phyloP scores from a whole-genome alignment of 2,797 vertebrate genomes.

The Sternarchorhynchus goeldii region DNA sequence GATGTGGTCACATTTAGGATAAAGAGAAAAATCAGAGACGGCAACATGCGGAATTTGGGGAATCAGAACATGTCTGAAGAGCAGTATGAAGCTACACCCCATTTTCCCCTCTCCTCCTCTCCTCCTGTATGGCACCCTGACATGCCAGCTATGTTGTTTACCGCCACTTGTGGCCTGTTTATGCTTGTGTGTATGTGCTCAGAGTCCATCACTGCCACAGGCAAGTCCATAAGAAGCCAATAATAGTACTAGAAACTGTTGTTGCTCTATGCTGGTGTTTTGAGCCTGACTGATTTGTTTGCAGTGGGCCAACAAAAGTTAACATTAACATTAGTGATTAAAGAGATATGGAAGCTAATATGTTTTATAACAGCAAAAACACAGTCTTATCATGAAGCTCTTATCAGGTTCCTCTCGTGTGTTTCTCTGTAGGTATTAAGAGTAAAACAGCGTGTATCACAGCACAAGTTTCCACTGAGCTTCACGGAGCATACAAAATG shows the following conservation, averaged over 20 bases:
- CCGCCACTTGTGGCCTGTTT: constrained; percentile 44
- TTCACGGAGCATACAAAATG: constrained; percentile 91
- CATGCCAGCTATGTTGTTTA: constrained; percentile 65
- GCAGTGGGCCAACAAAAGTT: neutral
- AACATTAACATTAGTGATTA: constrained; percentile 18
- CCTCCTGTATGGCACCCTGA: constrained; percentile 35
- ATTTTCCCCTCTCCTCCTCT: neutral
- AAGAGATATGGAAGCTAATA: neutral
- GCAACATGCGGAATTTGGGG: too few species aligned
- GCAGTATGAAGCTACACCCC: neutral
- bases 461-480: constrained; percentile 81
- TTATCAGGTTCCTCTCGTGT: constrained; percentile 55
- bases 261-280: constrained; percentile 6
- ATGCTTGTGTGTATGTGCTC: constrained; percentile 46
- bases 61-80: too few species aligned
- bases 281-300: neutral
- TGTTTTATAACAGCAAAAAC: neutral
- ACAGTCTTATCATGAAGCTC: neutral
- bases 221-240: constrained; percentile 20
- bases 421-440: constrained; percentile 78
- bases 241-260: neutral
- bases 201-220: constrained; percentile 23
- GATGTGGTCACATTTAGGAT: too few species aligned
- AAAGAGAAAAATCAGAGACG: too few species aligned
- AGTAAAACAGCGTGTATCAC: constrained; percentile 75